Percentiles rank a stretch among this genome's conserved stretches.
Conservation (phyloP, 53 echinoderm and acorn worm species). For the Astropecten irregularis region DNA sequence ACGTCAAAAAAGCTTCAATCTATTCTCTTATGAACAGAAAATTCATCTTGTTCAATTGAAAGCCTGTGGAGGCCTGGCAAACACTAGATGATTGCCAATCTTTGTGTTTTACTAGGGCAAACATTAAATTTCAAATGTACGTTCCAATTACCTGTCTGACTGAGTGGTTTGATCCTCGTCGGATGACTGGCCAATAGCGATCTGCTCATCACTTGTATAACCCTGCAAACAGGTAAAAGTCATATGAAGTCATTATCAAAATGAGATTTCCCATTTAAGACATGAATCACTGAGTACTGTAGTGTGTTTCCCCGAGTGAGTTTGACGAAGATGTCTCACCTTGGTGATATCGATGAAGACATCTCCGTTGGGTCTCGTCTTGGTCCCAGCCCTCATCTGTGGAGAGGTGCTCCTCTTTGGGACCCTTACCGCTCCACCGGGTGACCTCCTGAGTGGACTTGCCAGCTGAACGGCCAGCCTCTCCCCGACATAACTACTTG, state of each 20-base stretch:
- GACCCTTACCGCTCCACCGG: constrained; percentile 46
- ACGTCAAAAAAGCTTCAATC: no score
- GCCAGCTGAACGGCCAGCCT: constrained; percentile 69
- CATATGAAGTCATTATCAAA: no score
- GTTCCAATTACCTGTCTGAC: constrained; percentile 67
- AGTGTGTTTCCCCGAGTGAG: no score
- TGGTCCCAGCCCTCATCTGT: constrained; percentile 68
- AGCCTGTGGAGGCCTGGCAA: no score
- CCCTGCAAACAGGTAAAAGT: constrained; percentile 28
- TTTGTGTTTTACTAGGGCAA: no score
- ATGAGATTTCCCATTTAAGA: no score
- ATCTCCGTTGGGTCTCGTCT: constrained; percentile 57
- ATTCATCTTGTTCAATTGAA: no score
- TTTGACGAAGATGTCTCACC: no score
- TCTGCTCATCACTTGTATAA: constrained; percentile 83
- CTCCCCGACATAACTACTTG: constrained; percentile 79
- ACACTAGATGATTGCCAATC: no score
- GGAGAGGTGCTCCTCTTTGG: constrained; percentile 75
- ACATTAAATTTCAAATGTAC: no score
- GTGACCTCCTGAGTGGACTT: constrained; percentile 71
- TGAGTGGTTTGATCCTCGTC: constrained; percentile 81
- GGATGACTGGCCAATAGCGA: constrained; percentile 69
- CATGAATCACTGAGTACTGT: no score
- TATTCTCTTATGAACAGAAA: no score
- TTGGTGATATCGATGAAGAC: constrained; percentile 58